Evolutionary conservation across 2,113 vertebrate genomes (phyloP), one percentile per base, ranked within the genome.

Genomic region (Raja brachyura): DNA sequence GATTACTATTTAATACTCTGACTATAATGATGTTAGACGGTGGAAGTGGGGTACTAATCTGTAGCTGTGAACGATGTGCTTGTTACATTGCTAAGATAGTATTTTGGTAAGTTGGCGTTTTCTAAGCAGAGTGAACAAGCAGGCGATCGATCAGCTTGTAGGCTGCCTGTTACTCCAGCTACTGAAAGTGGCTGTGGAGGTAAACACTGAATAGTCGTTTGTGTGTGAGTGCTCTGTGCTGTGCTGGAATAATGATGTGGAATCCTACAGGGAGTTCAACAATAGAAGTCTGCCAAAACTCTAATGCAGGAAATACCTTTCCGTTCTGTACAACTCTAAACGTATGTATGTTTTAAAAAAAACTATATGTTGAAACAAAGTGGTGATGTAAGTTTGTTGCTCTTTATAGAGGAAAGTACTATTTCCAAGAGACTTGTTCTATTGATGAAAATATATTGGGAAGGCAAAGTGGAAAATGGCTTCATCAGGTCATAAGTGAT

Each of bases 261-360:
- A 70, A 39, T 70, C 63, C 88, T n/a, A 5, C n/a, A 48, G 66
- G 66, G 63, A 90, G 9, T 10, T 90, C 70, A 90, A 90, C 88
- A 90, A 73, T 70, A 90, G 66, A 90, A 73, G 39, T 90, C 33
- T 68, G 66, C 31, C 66, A 68, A 48, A 54, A 73, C 31, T 73
- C 9, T 90, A 90, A 90, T 90, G 70, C 88, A 90, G 88, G 88
- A 90, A 90, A 33, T 70, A 70, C 88, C 66, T 90, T 90, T 90
- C 88, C 66, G 66, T 70, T 33, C 13, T 48, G 88, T 70, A 31
- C 59, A 86, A 86, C 10, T n/a, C 10, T 61, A 18, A 56, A 5
- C 11, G 18, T 83, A 28, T 56, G 20, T 73, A 16, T 73, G 2
- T 73, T 73, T 2, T 20, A 81, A 79, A 81, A 48, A 81, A 54